A percentile compares a stretch with the other conserved stretches of the same genome.
These are phyloP conservation scores for Ferdinandea cuprea DNA, from an alignment of 2,888 invertebrate genomes.

Conservation along the genomic window DNA sequence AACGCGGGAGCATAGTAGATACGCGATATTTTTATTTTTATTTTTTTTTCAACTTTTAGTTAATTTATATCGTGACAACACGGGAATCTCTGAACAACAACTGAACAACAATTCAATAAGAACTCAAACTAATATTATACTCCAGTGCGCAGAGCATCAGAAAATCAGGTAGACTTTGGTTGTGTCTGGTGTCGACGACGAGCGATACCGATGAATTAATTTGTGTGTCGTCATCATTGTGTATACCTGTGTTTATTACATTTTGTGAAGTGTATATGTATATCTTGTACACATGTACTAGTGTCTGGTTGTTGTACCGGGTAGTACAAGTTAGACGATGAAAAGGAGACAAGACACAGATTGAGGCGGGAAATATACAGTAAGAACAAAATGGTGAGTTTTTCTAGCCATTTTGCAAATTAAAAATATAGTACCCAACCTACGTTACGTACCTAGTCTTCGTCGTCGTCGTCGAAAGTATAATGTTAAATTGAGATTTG, in stretches of 20 bases:
- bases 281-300: too few species aligned
- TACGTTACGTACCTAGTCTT: too few species aligned
- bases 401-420: slow-evolving; percentile 36
- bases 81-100: slow-evolving; percentile 74
- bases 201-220: slow-evolving; percentile 51
- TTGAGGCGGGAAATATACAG: slow-evolving; percentile 30
- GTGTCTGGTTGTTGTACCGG: slow-evolving; percentile 13
- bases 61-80: slow-evolving; percentile 73
- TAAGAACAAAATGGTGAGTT: slow-evolving; percentile 10
- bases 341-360: too few species aligned
- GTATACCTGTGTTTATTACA: slow-evolving; percentile 14
- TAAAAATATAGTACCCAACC: background rate
- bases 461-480: too few species aligned
- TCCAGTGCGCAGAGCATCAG: slow-evolving; percentile 73
- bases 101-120: slow-evolving; percentile 74
- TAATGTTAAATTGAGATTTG: slow-evolving; percentile 11
- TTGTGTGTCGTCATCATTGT: slow-evolving; percentile 55
- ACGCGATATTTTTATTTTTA: slow-evolving; percentile 12
- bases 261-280: slow-evolving; percentile 15
- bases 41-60: slow-evolving; percentile 57
- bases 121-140: slow-evolving; percentile 74
- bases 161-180: slow-evolving; percentile 66
- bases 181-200: slow-evolving; percentile 44
- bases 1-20: slow-evolving; percentile 34
- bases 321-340: too few species aligned